Evolutionary conservation across 1,140 invertebrate species (phyloP), one percentile per base, ranked within the genome.

Genomic region (Cotesia typhae): DNA sequence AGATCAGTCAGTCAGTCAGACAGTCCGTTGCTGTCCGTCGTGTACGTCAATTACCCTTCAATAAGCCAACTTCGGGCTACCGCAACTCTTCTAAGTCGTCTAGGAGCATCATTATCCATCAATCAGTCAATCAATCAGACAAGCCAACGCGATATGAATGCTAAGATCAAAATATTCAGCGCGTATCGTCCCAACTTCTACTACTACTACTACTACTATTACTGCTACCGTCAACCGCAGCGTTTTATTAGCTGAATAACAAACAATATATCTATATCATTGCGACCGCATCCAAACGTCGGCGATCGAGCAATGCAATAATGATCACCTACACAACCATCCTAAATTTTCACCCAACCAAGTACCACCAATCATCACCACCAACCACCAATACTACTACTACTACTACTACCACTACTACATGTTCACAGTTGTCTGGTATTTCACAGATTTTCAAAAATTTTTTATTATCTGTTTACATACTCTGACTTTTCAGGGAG

Each of bases 391-490:
- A 17, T 20, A 20, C 57, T 3, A 59, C 20, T 20, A 59, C 57
- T 17, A 17, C 57, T 17, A 17, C 17, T 28, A 59, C 57, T 9
- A 59, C 83, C 76, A 86, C 84, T 79, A 84, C 81, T 80, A 85
- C 83, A 86, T 85, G 85, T 85, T 86, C 83, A 87, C 83, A 86
- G 76, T 83, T 85, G 76, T 85, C 83, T 87, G 85, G 85, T 87
- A 87, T 86, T 85, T 85, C 81, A 85, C 80, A 80, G 80, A 81
- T 86, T 87, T 86, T 82, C 80, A 82, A 87, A 81, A 77, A 79
- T 84, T 84, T 20, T 84, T 84, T 85, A 83, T 76, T 75, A 77
- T 77, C 76, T 72, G 75, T 79, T 80, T 72, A 57, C 71, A 71
- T 74, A 36, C 63, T 59, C 69, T n/a, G 67, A 73, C 69, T 71